A percentile compares a stretch with the other conserved stretches of the same genome.
Evolutionary conservation across 2,888 invertebrate species (phyloP).

Genomic region (Dromius quadrimaculatus): DNA sequence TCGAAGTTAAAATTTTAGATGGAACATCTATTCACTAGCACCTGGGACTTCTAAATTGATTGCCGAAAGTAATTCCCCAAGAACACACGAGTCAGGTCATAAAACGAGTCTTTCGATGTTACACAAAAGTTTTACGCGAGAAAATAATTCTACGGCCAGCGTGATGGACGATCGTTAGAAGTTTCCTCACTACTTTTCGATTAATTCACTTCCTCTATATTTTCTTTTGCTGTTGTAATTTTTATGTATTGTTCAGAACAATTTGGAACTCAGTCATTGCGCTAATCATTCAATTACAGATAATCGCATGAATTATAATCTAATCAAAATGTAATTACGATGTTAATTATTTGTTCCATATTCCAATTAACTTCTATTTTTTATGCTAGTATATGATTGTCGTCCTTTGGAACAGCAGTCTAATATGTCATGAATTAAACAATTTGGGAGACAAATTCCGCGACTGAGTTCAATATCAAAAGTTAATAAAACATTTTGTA

Average conservation of each 20-base stretch:
- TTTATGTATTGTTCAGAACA: too few relatives aligned
- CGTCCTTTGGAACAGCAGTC: too few relatives aligned
- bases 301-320: too few relatives aligned
- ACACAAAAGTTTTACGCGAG: constrained; percentile 48
- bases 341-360: too few relatives aligned
- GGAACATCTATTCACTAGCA: constrained; percentile 36
- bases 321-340: too few relatives aligned
- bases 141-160: constrained; percentile 34
- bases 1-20: constrained; percentile 34
- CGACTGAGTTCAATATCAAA: background rate
- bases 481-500: constrained; percentile 15
- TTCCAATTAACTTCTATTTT: too few relatives aligned
- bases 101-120: constrained; percentile 46
- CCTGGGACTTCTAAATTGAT: constrained; percentile 47
- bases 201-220: constrained; percentile 44
- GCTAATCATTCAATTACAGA: too few relatives aligned
- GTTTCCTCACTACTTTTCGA: constrained; percentile 35
- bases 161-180: constrained; percentile 52
- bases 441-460: background rate
- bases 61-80: constrained; percentile 48
- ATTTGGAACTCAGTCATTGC: too few relatives aligned
- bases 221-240: too few relatives aligned
- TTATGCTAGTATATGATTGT: too few relatives aligned
- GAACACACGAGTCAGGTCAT: constrained; percentile 44
- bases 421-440: background rate